phyloP scores from a whole-genome alignment of 1,140 invertebrate species.

The Philotrypesis tridentata region DNA sequence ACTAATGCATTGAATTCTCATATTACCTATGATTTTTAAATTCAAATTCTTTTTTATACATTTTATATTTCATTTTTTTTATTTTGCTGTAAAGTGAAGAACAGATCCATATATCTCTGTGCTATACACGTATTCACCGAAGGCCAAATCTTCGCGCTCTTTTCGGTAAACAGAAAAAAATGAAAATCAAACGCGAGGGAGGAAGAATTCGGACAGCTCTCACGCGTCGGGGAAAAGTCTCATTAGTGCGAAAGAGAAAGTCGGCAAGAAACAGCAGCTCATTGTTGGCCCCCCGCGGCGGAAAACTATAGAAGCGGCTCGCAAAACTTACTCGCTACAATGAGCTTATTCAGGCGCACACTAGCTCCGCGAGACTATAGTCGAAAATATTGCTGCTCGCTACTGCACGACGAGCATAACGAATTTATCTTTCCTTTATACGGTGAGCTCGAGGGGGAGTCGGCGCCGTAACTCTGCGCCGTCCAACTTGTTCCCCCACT shows the following conservation, averaged over 20 bases:
- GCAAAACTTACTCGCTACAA: not conserved
- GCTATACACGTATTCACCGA: too few species aligned
- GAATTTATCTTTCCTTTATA: constrained; percentile 6
- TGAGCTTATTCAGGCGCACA: not conserved
- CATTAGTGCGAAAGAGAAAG: constrained; percentile 22
- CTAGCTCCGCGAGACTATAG: not conserved
- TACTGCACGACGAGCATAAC: not conserved
- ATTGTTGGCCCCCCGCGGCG: not conserved
- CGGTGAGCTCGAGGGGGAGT: not conserved
- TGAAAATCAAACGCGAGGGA: not conserved
- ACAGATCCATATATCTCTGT: too few species aligned
- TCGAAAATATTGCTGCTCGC: not conserved
- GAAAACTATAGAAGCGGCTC: not conserved
- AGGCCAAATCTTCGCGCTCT: too few species aligned
- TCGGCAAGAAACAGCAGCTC: not conserved
- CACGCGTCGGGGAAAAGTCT: not conserved
- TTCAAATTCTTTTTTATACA: too few species aligned
- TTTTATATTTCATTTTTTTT: too few species aligned
- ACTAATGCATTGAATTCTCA: too few species aligned
- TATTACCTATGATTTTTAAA: too few species aligned
- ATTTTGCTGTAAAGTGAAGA: too few species aligned
- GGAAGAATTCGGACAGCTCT: not conserved
- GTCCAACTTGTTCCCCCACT: not conserved
- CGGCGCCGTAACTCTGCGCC: not conserved
- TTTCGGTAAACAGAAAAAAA: not conserved